A percentile compares a stretch with the other conserved stretches of the same genome.
Conservation (phyloP, 2,113 vertebrate species). For the Bubo blakistoni region DNA sequence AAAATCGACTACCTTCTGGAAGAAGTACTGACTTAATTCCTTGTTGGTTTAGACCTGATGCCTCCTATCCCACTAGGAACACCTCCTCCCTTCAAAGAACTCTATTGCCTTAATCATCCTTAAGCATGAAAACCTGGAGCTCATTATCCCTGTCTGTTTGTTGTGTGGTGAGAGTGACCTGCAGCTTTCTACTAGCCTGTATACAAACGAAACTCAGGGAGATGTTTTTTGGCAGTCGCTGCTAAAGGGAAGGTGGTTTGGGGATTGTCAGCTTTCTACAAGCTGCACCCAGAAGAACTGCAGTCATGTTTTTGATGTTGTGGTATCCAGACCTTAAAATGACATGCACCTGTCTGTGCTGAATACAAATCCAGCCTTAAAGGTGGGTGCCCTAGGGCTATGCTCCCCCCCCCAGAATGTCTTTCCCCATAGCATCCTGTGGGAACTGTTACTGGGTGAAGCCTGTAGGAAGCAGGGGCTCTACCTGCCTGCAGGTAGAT, state of each 20-base stretch:
- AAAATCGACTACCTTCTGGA: neutral
- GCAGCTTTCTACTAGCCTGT: neutral
- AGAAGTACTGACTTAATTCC: neutral
- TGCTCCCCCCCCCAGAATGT: neutral
- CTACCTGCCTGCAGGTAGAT: rapidly evolving
- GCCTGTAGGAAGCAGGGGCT: neutral
- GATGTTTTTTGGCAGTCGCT: neutral
- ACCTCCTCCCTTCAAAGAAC: neutral
- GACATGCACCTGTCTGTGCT: neutral
- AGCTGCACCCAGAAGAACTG: neutral
- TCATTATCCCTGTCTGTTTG: neutral
- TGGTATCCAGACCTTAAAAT: neutral
- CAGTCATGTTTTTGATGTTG: neutral
- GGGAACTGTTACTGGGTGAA: neutral
- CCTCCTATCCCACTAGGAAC: neutral
- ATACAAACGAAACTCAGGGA: neutral
- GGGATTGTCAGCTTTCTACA: neutral
- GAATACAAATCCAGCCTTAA: neutral
- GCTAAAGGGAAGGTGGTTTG: neutral
- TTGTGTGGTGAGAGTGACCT: neutral
- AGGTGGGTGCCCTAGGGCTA: neutral
- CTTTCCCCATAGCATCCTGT: neutral
- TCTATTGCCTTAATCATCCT: neutral
- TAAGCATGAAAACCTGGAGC: neutral
- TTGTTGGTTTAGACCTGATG: neutral